phyloP scores from a whole-genome alignment of 2,113 vertebrate species.

The Oncorhynchus nerka region DNA sequence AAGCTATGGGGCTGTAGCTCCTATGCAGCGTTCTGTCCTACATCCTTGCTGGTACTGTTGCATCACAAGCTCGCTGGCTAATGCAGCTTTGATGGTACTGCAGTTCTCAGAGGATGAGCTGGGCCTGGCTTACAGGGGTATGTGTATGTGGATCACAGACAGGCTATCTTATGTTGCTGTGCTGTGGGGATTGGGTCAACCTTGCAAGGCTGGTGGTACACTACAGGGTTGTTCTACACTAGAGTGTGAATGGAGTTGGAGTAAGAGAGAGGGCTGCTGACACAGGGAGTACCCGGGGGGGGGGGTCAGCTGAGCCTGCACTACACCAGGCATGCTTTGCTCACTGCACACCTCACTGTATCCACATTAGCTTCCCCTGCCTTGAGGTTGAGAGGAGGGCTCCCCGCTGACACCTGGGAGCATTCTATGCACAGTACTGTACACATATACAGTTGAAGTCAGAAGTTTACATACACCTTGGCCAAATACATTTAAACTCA shows the following conservation, averaged over 20 bases:
- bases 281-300: constrained; percentile 10
- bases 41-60: neutral
- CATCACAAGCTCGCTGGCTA: neutral
- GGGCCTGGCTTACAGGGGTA: neutral
- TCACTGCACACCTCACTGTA: constrained; percentile 30
- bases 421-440: neutral
- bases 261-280: constrained; percentile 13
- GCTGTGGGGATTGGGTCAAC: no score
- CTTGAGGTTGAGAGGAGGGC: constrained; percentile 3
- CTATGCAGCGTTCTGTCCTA: neutral
- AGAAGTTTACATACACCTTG: no score
- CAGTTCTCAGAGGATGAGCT: neutral
- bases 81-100: no score
- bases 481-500: no score
- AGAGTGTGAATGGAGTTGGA: neutral
- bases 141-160: neutral
- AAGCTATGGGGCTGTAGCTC: neutral
- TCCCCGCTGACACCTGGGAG: constrained; percentile 31
- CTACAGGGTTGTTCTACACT: neutral
- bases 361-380: constrained; percentile 24
- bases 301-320: constrained; percentile 28
- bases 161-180: neutral
- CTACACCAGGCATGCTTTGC: constrained; percentile 20
- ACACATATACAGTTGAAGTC: neutral
- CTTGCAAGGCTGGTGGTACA: neutral